phyloP scores from a whole-genome alignment of 2,797 vertebrate genomes.

The Vespertilio murinus region DNA sequence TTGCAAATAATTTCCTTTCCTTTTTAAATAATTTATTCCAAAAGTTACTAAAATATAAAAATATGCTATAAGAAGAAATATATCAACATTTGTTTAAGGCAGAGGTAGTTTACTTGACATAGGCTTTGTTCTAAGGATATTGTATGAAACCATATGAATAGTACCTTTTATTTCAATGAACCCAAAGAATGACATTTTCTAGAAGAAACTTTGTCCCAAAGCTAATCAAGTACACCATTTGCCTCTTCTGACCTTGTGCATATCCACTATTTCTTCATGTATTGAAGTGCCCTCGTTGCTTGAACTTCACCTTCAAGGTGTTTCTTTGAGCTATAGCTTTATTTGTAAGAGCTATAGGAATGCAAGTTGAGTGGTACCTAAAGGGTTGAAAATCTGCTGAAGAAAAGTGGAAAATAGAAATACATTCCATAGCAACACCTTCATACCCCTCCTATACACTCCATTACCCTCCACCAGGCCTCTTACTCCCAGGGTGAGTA shows the following conservation, averaged over 20 bases:
- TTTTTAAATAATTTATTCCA: not conserved
- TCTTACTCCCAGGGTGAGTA: not conserved
- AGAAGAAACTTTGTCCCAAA: not conserved
- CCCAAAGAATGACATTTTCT: not conserved
- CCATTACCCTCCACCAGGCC: too few species aligned
- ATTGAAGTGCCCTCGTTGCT: not conserved
- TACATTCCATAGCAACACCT: not conserved
- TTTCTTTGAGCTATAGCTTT: not conserved
- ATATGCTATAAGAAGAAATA: not conserved
- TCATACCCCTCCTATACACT: not conserved
- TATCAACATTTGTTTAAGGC: not conserved
- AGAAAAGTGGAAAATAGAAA: not conserved
- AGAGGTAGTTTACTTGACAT: not conserved
- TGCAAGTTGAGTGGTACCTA: not conserved
- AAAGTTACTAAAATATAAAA: not conserved
- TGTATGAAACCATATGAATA: not conserved
- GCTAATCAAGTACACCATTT: not conserved
- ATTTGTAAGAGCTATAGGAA: not conserved
- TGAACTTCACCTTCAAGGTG: not conserved
- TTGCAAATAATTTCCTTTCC: not conserved
- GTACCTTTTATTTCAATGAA: not conserved
- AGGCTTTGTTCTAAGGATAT: not conserved
- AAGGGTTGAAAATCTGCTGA: not conserved
- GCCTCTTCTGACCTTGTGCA: not conserved
- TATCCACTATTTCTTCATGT: accelerated